Evolutionary conservation across 2,113 vertebrate genomes (phyloP), one percentile per base, ranked within the genome.

Genomic region (Corydoras sp.): DNA sequence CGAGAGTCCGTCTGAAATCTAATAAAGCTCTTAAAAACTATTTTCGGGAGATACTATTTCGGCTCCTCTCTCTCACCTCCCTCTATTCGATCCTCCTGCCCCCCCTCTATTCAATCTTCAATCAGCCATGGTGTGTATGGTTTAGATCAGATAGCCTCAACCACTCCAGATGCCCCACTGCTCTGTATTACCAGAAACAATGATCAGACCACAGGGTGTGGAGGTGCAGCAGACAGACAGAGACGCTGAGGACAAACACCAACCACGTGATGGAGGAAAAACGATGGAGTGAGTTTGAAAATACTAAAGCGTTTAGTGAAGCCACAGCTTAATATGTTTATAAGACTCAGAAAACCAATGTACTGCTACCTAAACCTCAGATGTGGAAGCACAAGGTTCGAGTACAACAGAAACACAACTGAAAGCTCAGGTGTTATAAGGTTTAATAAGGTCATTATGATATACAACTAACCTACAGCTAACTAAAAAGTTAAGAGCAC

Each of bases 21-120:
- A 53, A 53, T 53, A 53, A 53, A 53, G 51, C 10, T 53, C 51
- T 53, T 53, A 53, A 53, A 53, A 53, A 53, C 10, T 8, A 53
- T 12, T 53, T 65, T 31, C 64, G 30, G 24, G 18, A 54, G 51
- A 53, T 3, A 24, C 77, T 75, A 73, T 74, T 77, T 72, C 68
- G 63, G 29, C 35, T 50, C 59, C 67, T 74, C 71, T 71, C 59
- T 70, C 58, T 62, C 29, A 68, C 70, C 48, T 56, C 14, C 60
- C 55, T n/a, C 8, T 64, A 53, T 68, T 60, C 7, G 5, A 24
- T 24, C 30, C 29, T 14, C 13, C 51, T 10, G 5, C 51, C 1
- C 51, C 51, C 51, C 51, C 51, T 53, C 51, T 53, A 53, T 14
- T 14, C 51, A 7, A 50, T 50, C 49, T 50, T 50, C 11, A 53